Base-by-base conservation (phyloP, 2,113 vertebrate species). In the Camelus dromedarius region DNA sequence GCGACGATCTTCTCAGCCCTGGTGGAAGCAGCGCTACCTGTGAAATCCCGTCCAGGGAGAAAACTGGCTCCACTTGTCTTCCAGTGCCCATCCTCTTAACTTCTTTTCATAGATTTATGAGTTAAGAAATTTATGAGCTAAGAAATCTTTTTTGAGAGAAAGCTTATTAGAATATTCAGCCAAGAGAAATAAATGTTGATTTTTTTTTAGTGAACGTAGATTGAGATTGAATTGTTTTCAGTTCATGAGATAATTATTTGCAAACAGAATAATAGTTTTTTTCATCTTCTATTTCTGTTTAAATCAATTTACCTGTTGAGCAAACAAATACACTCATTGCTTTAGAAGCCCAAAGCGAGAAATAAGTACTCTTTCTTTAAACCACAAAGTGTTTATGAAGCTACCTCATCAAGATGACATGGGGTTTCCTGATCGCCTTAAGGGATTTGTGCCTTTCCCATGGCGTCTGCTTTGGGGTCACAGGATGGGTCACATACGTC, bases 1-100 rank as follows among this genome's bases (percentile, higher is more conserved):
- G 26, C 13, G 12, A 0, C 26, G 26, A 26, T 48, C 52, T 14
- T 46, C 38, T 54, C 52, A 14, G 15, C 28, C 32, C 18, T 62
- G 0, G 6, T 5, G 14, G 24, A 35, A 8, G 1, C 30, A 79
- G 1, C 2, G 5, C 4, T 46, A 3, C 5, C 8, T 19, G 13
- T 38, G 35, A 12, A 14, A 20, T 84, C 14, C 26, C 26, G 38
- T 76, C 38, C 19, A 22, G 52, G 2, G 3, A 42, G 54, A 70
- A 69, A 75, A 22, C 0, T 54, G 19, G 12, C 52, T 35, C 5
- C 62, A 12, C 16, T 3, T 6, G 1, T 38, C n/a, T 77, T 48
- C 4, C 30, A 16, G 18, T 48, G 28, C 19, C 35, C 52, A 1
- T 70, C 80, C 24, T 58, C 1, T 38, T 73, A 73, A 22, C 16